Evolutionary conservation across 2,797 vertebrate genomes (phyloP).

Genomic region (Gadopsis marmoratus): DNA sequence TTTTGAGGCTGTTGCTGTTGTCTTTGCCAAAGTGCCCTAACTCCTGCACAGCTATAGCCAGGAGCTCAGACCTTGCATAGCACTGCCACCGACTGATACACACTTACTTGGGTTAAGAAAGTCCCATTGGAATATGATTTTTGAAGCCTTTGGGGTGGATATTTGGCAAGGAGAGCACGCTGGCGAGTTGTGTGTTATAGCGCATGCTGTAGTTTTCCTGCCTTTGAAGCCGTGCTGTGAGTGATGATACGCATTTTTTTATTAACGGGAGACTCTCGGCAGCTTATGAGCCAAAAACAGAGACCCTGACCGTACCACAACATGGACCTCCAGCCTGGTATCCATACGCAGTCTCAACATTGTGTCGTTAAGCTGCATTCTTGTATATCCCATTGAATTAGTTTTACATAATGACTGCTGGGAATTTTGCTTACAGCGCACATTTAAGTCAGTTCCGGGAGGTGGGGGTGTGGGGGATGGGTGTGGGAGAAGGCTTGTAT

Average conservation of each 20-base stretch:
- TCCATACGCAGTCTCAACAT: conserved; percentile 48
- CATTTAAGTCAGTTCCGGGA: conserved; percentile 55
- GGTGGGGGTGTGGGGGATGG: not conserved
- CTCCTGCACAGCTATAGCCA: conserved; percentile 51
- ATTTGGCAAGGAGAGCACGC: conserved; percentile 33
- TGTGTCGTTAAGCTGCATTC: conserved; percentile 70
- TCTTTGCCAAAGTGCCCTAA: conserved; percentile 62
- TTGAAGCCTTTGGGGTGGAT: conserved; percentile 36
- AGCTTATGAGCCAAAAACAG: conserved; percentile 46
- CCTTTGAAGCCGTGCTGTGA: conserved; percentile 35
- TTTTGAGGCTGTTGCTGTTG: conserved; percentile 72
- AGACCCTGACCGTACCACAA: conserved; percentile 39
- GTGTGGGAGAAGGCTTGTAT: conserved; percentile 58
- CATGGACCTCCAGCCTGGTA: conserved; percentile 45
- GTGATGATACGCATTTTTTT: conserved; percentile 52
- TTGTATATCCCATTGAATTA: conserved; percentile 74
- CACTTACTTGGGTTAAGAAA: conserved; percentile 54
- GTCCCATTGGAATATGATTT: conserved; percentile 53
- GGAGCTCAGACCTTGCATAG: conserved; percentile 52
- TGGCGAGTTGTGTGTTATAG: conserved; percentile 30
- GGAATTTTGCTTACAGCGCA: conserved; percentile 68
- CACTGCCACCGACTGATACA: conserved; percentile 63
- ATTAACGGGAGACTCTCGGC: conserved; percentile 33
- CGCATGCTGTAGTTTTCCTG: conserved; percentile 21
- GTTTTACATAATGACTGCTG: conserved; percentile 76